These are phyloP conservation scores for Tinea semifulvella DNA, from an alignment of 2,888 invertebrate species.

Conservation along the genomic window DNA sequence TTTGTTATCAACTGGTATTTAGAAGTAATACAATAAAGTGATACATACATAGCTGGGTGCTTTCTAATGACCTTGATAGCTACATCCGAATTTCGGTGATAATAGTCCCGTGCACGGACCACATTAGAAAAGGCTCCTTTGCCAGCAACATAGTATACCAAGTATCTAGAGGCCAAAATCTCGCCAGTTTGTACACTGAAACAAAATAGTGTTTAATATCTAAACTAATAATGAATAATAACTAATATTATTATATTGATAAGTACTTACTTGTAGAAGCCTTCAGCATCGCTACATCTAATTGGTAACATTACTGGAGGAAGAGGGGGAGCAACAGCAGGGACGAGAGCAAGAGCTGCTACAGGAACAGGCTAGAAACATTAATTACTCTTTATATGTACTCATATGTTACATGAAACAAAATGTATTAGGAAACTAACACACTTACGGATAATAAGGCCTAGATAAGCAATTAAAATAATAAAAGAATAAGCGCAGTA, in stretches of 20 bases:
- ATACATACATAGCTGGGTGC: slow-evolving; percentile 95
- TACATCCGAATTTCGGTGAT: slow-evolving; percentile 86
- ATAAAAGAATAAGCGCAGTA: no score
- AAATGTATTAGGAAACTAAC: no score
- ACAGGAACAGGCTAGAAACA: no score
- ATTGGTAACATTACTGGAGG: no score
- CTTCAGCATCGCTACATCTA: slow-evolving; percentile 98
- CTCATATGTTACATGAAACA: no score
- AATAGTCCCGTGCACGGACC: slow-evolving; percentile 90
- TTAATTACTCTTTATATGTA: no score
- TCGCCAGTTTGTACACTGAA: slow-evolving; percentile 92
- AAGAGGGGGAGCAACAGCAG: no score
- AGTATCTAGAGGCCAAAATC: slow-evolving; percentile 88
- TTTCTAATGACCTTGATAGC: slow-evolving; percentile 99
- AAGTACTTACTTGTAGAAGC: slow-evolving; percentile 82
- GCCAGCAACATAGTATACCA: slow-evolving; percentile 97
- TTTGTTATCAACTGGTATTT: no score
- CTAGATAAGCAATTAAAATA: no score
- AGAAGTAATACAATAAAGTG: not conserved
- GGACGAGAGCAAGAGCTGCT: no score
- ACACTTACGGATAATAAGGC: no score
- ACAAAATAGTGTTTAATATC: slow-evolving; percentile 10
- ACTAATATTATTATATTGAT: not conserved
- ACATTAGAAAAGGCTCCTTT: slow-evolving; percentile 99
- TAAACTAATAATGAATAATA: not conserved